Conservation (phyloP, 2,113 vertebrate species). For the Aegotheles bennettii region DNA sequence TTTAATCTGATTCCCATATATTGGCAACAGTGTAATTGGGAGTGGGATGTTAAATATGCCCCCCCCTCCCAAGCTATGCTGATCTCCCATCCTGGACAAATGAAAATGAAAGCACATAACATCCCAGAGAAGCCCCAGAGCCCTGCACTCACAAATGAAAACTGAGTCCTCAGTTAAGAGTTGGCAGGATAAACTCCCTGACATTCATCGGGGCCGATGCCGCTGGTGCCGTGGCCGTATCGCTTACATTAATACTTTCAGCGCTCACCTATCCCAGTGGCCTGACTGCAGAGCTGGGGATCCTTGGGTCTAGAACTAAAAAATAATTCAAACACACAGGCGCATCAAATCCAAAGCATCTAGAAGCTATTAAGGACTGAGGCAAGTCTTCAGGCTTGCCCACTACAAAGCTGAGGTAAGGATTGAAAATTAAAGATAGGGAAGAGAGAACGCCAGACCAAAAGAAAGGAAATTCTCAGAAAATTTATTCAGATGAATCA, state of each 20-base stretch:
- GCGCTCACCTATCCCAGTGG: neutral
- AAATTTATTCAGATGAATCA: neutral
- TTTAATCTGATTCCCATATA: slow-evolving; percentile 15
- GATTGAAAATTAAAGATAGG: neutral
- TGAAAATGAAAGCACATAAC: slow-evolving; percentile 13
- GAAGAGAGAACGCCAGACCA: neutral
- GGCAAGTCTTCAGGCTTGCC: neutral
- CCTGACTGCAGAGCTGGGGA: neutral
- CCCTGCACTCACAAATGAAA: neutral
- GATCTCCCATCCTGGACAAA: neutral
- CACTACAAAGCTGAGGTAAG: neutral
- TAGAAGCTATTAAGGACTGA: neutral
- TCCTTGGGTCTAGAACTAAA: neutral
- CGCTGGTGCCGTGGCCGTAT: rapidly evolving
- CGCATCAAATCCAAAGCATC: neutral
- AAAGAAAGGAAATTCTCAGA: neutral
- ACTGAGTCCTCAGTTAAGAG: neutral
- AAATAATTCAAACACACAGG: neutral
- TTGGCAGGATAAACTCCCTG: neutral
- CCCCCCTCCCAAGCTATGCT: neutral
- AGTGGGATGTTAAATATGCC: neutral
- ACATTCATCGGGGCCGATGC: neutral
- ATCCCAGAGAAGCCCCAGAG: neutral
- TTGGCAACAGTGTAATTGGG: neutral
- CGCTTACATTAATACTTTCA: rapidly evolving